phyloP scores from a whole-genome alignment of 2,888 invertebrate species.

The Latrodectus hesperus region DNA sequence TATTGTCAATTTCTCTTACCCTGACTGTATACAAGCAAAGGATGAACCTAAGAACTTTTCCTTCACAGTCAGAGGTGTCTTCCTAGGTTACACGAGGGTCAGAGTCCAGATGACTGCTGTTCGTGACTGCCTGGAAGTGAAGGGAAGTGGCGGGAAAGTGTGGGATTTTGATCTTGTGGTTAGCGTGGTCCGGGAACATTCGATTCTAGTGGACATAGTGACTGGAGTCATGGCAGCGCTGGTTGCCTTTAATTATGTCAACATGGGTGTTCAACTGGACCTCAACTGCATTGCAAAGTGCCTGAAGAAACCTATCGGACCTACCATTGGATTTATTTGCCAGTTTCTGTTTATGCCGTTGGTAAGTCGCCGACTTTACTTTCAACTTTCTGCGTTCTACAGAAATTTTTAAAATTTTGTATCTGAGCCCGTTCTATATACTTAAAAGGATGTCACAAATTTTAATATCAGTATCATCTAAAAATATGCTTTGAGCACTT shows the following conservation, averaged over 20 bases:
- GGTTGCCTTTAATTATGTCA: slow-evolving; percentile 75
- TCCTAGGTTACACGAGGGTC: slow-evolving; percentile 64
- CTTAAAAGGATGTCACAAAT: too few relatives aligned
- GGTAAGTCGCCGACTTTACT: slow-evolving; percentile 73
- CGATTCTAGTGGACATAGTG: slow-evolving; percentile 72
- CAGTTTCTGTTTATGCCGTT: slow-evolving; percentile 78
- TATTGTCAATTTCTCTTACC: slow-evolving; percentile 39
- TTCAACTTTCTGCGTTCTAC: neutral
- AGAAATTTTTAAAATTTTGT: neutral
- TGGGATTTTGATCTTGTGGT: slow-evolving; percentile 45
- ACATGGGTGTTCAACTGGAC: slow-evolving; percentile 77
- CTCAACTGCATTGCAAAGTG: slow-evolving; percentile 74
- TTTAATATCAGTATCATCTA: too few relatives aligned
- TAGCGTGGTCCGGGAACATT: slow-evolving; percentile 57
- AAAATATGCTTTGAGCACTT: too few relatives aligned
- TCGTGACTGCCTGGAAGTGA: slow-evolving; percentile 4
- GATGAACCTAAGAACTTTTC: slow-evolving; percentile 54
- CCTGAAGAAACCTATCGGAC: slow-evolving; percentile 76
- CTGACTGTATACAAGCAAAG: slow-evolving; percentile 10
- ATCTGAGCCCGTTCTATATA: too few relatives aligned
- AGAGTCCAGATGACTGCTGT: slow-evolving; percentile 31
- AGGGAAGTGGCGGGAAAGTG: neutral
- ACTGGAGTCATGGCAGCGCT: slow-evolving; percentile 73
- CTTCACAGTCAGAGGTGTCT: slow-evolving; percentile 75
- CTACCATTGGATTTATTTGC: slow-evolving; percentile 76